Conservation (phyloP, 2,797 vertebrate species). For the Stomatorhinus walkeri region DNA sequence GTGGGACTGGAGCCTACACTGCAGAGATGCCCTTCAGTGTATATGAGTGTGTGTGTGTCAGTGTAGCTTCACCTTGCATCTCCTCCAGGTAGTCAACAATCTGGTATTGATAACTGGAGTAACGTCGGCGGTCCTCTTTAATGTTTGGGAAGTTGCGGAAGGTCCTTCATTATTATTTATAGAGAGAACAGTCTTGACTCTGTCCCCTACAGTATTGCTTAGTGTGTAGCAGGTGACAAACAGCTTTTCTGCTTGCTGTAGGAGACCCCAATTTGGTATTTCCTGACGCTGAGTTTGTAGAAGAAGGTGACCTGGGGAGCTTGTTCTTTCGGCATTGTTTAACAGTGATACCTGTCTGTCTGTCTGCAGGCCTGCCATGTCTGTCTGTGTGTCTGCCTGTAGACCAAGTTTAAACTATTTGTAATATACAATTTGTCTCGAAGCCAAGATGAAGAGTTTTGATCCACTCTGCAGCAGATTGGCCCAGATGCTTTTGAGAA, state of each 20-base stretch:
- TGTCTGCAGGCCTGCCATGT: neutral
- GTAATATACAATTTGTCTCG: neutral
- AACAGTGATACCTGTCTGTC: neutral
- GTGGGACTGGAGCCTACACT: neutral
- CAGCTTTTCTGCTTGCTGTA: neutral
- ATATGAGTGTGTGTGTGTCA: neutral
- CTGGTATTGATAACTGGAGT: neutral
- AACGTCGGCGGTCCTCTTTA: neutral
- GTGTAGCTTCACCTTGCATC: neutral
- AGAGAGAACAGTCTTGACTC: neutral
- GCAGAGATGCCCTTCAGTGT: neutral
- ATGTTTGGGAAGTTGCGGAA: neutral
- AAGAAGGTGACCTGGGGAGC: neutral
- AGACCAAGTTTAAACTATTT: neutral
- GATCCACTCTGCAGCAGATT: neutral
- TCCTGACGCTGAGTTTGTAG: neutral
- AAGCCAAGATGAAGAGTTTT: neutral
- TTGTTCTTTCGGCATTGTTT: neutral
- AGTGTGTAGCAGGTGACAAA: neutral
- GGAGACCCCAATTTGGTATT: neutral
- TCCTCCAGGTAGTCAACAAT: neutral
- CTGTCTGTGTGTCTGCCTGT: neutral
- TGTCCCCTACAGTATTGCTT: neutral
- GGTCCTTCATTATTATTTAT: neutral
- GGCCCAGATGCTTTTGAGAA: conserved; percentile 5